These are phyloP conservation scores for Philantomba maxwellii DNA, from an alignment of 2,113 vertebrate species.

Conservation along the genomic window DNA sequence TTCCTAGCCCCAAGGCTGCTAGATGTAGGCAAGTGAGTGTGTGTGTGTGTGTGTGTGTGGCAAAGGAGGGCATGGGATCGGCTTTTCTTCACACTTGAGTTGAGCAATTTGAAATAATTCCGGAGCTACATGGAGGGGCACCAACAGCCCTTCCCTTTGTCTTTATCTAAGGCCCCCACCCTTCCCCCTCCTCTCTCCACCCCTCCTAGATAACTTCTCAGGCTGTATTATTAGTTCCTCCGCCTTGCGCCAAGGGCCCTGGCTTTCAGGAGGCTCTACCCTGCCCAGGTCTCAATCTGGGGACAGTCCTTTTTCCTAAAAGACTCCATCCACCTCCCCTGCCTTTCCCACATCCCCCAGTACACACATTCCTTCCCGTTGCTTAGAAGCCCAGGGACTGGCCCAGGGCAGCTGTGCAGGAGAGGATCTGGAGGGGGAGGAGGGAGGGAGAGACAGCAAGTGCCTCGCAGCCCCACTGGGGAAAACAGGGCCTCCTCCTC, in stretches of 20 bases:
- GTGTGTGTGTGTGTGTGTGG: too few relatives aligned
- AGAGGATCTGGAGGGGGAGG: background rate
- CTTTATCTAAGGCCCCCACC: background rate
- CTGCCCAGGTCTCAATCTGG: background rate
- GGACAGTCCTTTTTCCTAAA: background rate
- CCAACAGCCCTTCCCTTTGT: background rate
- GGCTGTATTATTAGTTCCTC: background rate
- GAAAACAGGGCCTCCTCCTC: background rate
- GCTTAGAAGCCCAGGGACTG: slow-evolving; percentile 16
- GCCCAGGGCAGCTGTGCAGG: slow-evolving; percentile 10
- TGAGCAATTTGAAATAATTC: background rate
- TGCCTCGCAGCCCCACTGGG: background rate
- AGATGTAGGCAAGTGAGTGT: background rate
- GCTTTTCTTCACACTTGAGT: background rate
- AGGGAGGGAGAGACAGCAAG: background rate
- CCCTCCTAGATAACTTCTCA: background rate
- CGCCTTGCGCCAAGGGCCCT: background rate
- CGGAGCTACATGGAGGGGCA: background rate
- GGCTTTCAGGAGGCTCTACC: background rate
- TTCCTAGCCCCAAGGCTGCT: background rate
- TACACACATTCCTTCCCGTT: slow-evolving; percentile 35
- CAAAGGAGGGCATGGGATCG: background rate
- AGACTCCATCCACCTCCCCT: background rate
- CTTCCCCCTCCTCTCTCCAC: background rate
- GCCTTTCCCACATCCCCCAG: background rate